Base-by-base conservation (phyloP, 2,888 invertebrate genomes). In the Microctonus hyperodae region DNA sequence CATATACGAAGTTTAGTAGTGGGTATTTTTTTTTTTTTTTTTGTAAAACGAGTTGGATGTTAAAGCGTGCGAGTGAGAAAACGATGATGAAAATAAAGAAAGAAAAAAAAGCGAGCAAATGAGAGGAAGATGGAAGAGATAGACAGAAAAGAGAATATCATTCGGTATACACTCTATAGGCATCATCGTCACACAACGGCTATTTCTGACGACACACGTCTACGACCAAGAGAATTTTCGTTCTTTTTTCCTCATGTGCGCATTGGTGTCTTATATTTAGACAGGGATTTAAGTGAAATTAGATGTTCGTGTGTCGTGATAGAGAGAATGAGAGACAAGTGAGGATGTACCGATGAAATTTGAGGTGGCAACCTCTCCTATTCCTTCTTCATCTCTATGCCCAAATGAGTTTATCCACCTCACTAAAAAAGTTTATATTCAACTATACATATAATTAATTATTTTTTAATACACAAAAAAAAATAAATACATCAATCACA, bases 231-330 rank as follows among this genome's bases (percentile, higher is more conserved):
- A 65, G 64, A 22, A 50, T 44, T 35, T 22, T 51, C 65, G 35
- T 53, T 7, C 53, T 55, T 22, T 70, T 69, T 72, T 69, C 64
- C 70, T 73, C 71, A 71, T 72, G 70, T 70, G 67, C 69, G 68
- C 72, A 70, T 65, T 64, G 60, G 44, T 64, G 67, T 69, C 65
- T 69, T 73, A 73, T 72, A 72, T 72, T 73, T 73, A 73, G 72
- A 71, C 57, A 62, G 66, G 55, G 70, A 71, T 68, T 59, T 65
- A 64, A 72, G 72, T 69, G 68, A 72, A 73, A 73, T 73, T 73
- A 73, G 73, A 73, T 68, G 69, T 65, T 63, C 69, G 69, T 67
- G 69, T 66, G 63, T 44, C 44, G 16, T 44, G 44, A 44, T 44
- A 44, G 16, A 44, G 44, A 20, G 44, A 44, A 7, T 16, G 44